Conservation (phyloP, 2,113 vertebrate species). For the Theristicus caerulescens region DNA sequence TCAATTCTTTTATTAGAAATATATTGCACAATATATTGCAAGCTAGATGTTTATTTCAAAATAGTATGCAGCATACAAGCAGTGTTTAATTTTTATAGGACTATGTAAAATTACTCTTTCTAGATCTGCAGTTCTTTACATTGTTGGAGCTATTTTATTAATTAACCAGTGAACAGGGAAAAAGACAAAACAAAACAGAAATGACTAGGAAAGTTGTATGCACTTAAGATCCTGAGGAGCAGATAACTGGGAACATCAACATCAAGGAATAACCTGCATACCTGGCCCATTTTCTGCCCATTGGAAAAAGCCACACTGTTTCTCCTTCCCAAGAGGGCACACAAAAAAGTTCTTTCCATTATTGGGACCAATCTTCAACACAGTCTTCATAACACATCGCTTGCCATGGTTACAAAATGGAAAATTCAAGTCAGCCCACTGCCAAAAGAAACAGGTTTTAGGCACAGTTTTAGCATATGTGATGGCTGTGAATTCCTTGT, state of each 20-base stretch:
- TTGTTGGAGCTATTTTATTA: not conserved
- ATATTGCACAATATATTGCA: not conserved
- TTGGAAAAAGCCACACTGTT: slow-evolving; percentile 91
- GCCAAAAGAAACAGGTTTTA: slow-evolving; percentile 25
- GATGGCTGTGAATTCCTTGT: not conserved
- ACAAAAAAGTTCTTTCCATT: slow-evolving; percentile 90
- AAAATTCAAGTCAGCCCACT: slow-evolving; percentile 94
- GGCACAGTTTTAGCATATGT: not conserved
- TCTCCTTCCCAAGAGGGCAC: slow-evolving; percentile 81
- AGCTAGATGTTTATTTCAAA: not conserved
- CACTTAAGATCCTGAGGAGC: not conserved
- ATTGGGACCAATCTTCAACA: slow-evolving; percentile 91
- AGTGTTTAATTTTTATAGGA: not conserved
- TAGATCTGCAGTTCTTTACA: not conserved
- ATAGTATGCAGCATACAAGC: not conserved
- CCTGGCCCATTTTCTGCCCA: slow-evolving; percentile 80
- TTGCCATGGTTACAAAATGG: slow-evolving; percentile 87
- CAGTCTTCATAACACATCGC: slow-evolving; percentile 85
- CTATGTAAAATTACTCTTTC: not conserved
- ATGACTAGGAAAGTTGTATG: not conserved
- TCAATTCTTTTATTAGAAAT: not conserved
- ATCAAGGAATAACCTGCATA: slow-evolving; percentile 67
- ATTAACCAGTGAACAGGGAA: not conserved
- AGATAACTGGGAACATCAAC: not conserved
- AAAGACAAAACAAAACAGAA: not conserved